A percentile compares a stretch with the other conserved stretches of the same genome.
phyloP scores from a whole-genome alignment of 2,888 invertebrate genomes.

The Yponomeuta evonymella region DNA sequence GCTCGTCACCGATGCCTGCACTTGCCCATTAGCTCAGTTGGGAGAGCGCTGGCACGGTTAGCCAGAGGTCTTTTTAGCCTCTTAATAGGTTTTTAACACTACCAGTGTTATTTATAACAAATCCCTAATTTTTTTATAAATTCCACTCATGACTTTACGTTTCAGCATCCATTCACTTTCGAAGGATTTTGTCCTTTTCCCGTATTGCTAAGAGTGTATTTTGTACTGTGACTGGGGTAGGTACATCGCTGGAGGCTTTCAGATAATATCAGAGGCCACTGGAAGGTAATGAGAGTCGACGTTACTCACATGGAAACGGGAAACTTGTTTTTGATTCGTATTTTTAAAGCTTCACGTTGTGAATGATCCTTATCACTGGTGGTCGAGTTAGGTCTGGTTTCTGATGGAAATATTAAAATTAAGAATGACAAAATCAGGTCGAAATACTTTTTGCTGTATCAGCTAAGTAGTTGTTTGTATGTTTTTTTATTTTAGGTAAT shows the following conservation, averaged over 20 bases:
- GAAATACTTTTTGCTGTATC: background rate
- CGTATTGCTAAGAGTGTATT: slow-evolving; percentile 33
- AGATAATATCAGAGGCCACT: slow-evolving; percentile 56
- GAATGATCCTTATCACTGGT: slow-evolving; percentile 10
- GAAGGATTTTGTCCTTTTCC: slow-evolving; percentile 31
- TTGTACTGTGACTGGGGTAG: slow-evolving; percentile 40
- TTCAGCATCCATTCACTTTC: slow-evolving; percentile 23
- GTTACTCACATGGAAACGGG: slow-evolving; percentile 56
- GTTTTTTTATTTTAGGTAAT: too few species aligned
- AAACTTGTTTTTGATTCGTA: slow-evolving; percentile 32
- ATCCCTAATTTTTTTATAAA: too few species aligned
- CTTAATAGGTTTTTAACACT: too few species aligned
- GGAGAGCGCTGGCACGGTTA: too few species aligned
- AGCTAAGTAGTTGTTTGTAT: too few species aligned
- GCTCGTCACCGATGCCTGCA: too few species aligned
- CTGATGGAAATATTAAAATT: background rate
- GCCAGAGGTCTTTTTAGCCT: too few species aligned
- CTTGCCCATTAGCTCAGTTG: too few species aligned
- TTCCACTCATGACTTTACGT: slow-evolving; percentile 10
- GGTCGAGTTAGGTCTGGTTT: background rate
- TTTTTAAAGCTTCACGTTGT: slow-evolving; percentile 9
- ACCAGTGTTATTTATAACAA: too few species aligned
- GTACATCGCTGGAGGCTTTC: slow-evolving; percentile 44
- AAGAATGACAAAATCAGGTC: background rate
- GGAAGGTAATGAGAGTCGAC: slow-evolving; percentile 55